phyloP scores from a whole-genome alignment of 2,113 vertebrate genomes.

The Anolis sagrei region DNA sequence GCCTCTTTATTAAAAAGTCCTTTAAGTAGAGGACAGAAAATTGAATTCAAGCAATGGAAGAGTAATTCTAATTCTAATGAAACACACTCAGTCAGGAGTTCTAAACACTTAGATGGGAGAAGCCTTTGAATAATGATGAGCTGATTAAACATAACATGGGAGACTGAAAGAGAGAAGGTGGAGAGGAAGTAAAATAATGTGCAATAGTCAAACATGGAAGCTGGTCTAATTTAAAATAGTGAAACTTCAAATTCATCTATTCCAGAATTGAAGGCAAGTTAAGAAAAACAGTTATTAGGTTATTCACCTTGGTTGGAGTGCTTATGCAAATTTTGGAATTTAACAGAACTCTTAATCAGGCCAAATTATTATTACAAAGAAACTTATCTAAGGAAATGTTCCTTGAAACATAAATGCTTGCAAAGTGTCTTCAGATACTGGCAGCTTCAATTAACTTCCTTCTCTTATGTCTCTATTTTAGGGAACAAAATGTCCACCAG shows the following conservation, averaged over 20 bases:
- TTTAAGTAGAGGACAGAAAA: conserved; percentile 31
- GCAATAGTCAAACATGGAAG: neutral
- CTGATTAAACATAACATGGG: conserved; percentile 8
- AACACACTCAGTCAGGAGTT: conserved; percentile 17
- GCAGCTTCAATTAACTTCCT: neutral
- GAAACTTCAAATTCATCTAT: neutral
- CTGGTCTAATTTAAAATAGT: neutral
- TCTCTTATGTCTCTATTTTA: neutral
- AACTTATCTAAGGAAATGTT: neutral
- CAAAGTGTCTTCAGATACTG: neutral
- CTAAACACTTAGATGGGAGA: conserved; percentile 4
- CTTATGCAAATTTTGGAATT: neutral
- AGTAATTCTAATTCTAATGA: conserved; percentile 44
- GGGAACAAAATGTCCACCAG: neutral
- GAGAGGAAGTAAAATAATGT: neutral
- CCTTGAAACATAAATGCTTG: neutral
- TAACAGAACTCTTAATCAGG: neutral
- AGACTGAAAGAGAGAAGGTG: neutral
- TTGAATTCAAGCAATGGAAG: conserved; percentile 34
- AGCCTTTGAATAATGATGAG: conserved; percentile 17
- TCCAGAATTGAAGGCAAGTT: neutral
- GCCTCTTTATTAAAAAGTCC: conserved; percentile 23
- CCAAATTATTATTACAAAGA: neutral
- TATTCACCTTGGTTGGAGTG: neutral
- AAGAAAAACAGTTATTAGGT: neutral